A percentile compares a stretch with the other conserved stretches of the same genome.
Evolutionary conservation across 2,888 invertebrate genomes (phyloP).

Genomic region (Lasioglossum marginatum): DNA sequence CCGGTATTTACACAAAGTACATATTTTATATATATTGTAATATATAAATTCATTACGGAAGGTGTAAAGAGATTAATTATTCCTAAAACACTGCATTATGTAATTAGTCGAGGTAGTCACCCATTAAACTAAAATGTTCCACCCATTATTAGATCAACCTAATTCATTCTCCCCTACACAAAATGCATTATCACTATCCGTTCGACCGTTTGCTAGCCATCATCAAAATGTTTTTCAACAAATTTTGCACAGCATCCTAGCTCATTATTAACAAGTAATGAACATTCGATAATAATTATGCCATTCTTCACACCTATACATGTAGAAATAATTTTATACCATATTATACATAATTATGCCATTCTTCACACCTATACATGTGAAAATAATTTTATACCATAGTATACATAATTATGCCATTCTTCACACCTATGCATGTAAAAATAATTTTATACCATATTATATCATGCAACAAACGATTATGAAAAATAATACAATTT

Average conservation of each 20-base stretch:
- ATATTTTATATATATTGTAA: neutral
- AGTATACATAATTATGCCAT: neutral
- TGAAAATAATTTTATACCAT: neutral
- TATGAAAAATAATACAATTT: neutral
- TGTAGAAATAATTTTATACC: neutral
- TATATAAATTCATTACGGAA: neutral
- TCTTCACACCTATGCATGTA: neutral
- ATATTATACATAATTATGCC: neutral
- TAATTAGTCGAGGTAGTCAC: slow-evolving; percentile 6
- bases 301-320: neutral
- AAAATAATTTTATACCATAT: neutral
- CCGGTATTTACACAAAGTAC: neutral
- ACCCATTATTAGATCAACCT: slow-evolving; percentile 1
- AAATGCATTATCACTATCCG: neutral
- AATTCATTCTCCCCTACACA: neutral
- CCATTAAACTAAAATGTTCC: slow-evolving; percentile 5
- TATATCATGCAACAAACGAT: no score
- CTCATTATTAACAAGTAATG: neutral
- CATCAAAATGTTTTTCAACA: neutral
- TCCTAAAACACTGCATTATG: slow-evolving; percentile 6
- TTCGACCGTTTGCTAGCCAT: neutral
- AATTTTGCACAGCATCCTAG: neutral
- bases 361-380: neutral
- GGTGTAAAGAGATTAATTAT: neutral
- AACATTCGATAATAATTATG: no score